Base-by-base conservation (phyloP, 2,113 vertebrate genomes). In the Cacatua alba region DNA sequence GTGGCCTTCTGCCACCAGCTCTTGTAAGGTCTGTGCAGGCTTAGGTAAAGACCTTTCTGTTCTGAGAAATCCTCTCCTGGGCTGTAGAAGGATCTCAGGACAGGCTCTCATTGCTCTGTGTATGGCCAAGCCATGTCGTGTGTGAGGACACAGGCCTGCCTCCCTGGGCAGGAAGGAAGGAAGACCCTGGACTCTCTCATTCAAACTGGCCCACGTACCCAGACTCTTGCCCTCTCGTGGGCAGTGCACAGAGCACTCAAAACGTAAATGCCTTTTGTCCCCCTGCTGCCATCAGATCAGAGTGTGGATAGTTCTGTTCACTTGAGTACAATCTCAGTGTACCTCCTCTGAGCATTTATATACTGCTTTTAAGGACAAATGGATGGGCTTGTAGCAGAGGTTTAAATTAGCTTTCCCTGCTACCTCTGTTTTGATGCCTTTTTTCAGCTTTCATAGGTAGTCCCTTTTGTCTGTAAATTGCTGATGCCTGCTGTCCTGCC, bases 181-280 rank as follows among this genome's bases (percentile, higher is more conserved):
- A 43, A 60, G 33, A 57, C 21, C 17, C 37, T 15, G 31, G 26
- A 21, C 41, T 43, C 33, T 35, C 51, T 11, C 11, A 18, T 19
- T n/a, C 63, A 63, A 6, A 29, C 1, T 29, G 44, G 19, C 49
- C 48, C 1, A 0, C 33, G 21, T 1, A 3, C 16, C 33, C 33
- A 57, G 14, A 13, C 15, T 24, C 33, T 18, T 79, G 37, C 20
- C 33, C 55, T 60, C 70, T 11, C 7, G 0, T 3, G 8, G 49
- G 31, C 39, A 41, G 17, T 1, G 24, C 2, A 2, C 26, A 43
- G 17, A 48, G 33, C 28, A 31, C 10, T 76, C 28, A 2, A 37
- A 48, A 35, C 5, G 19, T 46, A 55, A 48, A 23, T 37, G 64
- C 23, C 25, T 46, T 63, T 49, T 18, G 17, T 44, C 12, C 14